Percentiles rank a stretch among this genome's conserved stretches.
Evolutionary conservation across 2,797 vertebrate species (phyloP).

Genomic region (Tiaroga cobitis): DNA sequence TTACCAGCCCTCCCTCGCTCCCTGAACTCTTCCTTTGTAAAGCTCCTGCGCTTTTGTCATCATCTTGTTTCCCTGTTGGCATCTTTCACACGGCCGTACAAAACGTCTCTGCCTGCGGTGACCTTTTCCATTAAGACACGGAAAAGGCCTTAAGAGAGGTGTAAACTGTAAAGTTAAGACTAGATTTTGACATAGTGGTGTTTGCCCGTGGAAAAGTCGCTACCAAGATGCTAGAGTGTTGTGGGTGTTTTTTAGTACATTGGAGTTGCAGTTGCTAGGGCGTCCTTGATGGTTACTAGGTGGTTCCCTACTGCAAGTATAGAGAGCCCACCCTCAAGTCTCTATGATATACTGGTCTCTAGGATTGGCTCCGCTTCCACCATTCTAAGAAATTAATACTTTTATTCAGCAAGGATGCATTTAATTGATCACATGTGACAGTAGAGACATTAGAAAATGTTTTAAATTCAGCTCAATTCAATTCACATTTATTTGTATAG

Average conservation of each 20-base stretch:
- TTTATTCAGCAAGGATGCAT: neutral
- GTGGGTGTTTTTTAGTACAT: neutral
- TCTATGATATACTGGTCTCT: neutral
- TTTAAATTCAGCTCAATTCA: too few relatives aligned
- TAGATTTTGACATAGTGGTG: neutral
- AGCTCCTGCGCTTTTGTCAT: slow-evolving; percentile 41
- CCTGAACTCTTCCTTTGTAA: slow-evolving; percentile 20
- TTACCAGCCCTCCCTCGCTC: slow-evolving; percentile 30
- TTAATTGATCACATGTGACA: neutral
- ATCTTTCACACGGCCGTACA: slow-evolving; percentile 22
- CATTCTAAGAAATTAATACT: neutral
- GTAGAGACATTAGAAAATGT: neutral
- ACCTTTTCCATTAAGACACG: slow-evolving; percentile 24
- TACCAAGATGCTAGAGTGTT: neutral
- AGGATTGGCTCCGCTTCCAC: too few relatives aligned
- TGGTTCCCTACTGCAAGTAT: neutral
- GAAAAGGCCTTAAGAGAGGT: slow-evolving; percentile 14
- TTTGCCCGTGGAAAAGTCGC: neutral
- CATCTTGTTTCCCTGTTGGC: slow-evolving; percentile 35
- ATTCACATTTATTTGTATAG: too few relatives aligned
- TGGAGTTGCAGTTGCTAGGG: neutral
- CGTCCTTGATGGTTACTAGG: neutral
- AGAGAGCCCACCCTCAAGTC: neutral
- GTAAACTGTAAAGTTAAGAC: neutral
- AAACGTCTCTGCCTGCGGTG: neutral